Conservation (phyloP, 2,113 vertebrate genomes). For the Oceanodroma tethys region DNA sequence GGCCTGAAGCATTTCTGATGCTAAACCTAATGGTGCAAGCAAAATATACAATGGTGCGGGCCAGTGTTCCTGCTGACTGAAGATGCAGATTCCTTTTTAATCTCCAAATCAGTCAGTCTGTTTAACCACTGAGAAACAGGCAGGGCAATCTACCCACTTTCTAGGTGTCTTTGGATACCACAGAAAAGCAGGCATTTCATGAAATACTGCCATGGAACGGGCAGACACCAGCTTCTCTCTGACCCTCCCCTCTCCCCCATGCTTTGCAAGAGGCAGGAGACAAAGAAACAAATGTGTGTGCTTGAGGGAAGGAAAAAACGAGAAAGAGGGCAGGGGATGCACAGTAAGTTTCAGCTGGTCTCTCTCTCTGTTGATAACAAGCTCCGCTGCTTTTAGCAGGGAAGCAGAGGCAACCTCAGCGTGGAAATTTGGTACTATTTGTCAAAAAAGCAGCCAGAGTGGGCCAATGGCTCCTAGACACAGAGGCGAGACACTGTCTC, state of each 20-base stretch:
- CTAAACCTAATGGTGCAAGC: not conserved
- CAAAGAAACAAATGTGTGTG: not conserved
- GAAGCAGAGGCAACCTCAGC: not conserved
- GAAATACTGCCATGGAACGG: not conserved
- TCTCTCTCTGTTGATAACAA: not conserved
- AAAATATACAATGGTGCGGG: not conserved
- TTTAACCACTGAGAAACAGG: not conserved
- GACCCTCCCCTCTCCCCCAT: not conserved
- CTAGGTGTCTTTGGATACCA: not conserved
- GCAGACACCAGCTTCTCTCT: not conserved
- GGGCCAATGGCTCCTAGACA: not conserved
- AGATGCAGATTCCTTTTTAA: not conserved
- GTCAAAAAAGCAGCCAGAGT: not conserved
- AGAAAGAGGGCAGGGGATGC: not conserved
- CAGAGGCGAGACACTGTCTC: accelerated
- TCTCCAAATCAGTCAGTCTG: not conserved
- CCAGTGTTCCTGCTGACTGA: not conserved
- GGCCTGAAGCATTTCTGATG: not conserved
- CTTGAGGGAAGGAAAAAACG: not conserved
- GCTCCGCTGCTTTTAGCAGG: not conserved
- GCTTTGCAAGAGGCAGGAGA: not conserved
- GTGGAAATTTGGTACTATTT: not conserved
- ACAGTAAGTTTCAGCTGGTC: not conserved
- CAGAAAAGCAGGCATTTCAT: not conserved
- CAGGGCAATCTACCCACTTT: not conserved